These are phyloP conservation scores for Phenacoccus solenopsis DNA, from an alignment of 1,140 invertebrate species.

Conservation along the genomic window DNA sequence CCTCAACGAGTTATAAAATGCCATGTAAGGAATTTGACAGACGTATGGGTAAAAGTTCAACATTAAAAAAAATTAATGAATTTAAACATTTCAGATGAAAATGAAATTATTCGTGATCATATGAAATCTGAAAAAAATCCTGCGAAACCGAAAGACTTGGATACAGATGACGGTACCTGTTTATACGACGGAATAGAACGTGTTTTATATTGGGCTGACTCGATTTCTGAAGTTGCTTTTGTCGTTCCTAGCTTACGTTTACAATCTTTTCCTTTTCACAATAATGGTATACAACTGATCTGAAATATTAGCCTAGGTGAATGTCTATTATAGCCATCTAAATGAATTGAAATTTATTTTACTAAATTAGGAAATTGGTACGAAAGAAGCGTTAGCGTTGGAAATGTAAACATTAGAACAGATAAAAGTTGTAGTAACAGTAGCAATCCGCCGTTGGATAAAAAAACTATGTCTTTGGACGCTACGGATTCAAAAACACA, in stretches of 20 bases:
- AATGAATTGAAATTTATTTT: background rate
- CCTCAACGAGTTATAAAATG: slow-evolving; percentile 24
- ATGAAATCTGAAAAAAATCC: background rate
- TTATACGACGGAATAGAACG: slow-evolving; percentile 57
- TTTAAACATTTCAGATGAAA: background rate
- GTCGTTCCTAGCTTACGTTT: slow-evolving; percentile 55
- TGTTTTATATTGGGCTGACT: slow-evolving; percentile 93
- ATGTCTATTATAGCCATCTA: background rate
- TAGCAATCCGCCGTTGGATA: background rate
- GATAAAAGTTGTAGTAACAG: background rate
- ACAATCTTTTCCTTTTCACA: background rate
- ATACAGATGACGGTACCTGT: slow-evolving; percentile 31
- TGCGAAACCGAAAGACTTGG: background rate
- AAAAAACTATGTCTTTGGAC: background rate
- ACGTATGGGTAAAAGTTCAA: too few species aligned
- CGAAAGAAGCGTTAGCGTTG: background rate
- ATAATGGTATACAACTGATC: background rate
- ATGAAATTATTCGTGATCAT: background rate
- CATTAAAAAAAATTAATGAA: too few species aligned
- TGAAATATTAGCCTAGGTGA: background rate
- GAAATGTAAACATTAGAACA: background rate
- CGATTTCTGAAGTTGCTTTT: slow-evolving; percentile 85
- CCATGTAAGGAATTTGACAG: background rate
- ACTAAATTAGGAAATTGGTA: background rate
- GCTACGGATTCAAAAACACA: background rate